phyloP scores from a whole-genome alignment of 2,888 invertebrate species.

The Schrankia costaestrigalis region DNA sequence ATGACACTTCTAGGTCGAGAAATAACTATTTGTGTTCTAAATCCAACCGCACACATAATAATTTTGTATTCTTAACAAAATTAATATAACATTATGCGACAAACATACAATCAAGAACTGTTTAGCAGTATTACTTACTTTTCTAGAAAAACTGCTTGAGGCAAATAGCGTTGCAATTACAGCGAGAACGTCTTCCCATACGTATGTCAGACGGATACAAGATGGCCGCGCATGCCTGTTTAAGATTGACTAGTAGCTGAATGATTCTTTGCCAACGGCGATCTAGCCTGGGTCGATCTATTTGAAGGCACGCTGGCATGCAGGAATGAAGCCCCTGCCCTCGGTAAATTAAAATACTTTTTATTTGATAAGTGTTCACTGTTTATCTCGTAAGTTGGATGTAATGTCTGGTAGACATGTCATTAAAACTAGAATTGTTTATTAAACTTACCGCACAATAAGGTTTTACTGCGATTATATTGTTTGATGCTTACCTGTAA shows the following conservation, averaged over 20 bases:
- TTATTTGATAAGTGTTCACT: slow-evolving; percentile 63
- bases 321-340: slow-evolving; percentile 59
- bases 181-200: slow-evolving; percentile 60
- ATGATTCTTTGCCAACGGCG: slow-evolving; percentile 68
- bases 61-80: no score
- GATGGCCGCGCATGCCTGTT: slow-evolving; percentile 73
- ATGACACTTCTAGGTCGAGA: no score
- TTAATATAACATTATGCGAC: no score
- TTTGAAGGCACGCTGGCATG: slow-evolving; percentile 58
- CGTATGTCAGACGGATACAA: slow-evolving; percentile 60
- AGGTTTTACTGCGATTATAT: slow-evolving; percentile 10
- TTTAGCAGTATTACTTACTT: slow-evolving; percentile 45
- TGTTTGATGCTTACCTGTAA: slow-evolving; percentile 28
- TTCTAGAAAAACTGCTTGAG: slow-evolving; percentile 68
- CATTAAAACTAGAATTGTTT: slow-evolving; percentile 43
- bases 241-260: slow-evolving; percentile 77
- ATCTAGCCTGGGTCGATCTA: slow-evolving; percentile 64
- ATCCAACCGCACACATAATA: no score
- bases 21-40: no score
- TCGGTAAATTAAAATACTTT: slow-evolving; percentile 73
- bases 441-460: slow-evolving; percentile 41
- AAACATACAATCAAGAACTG: slow-evolving; percentile 30
- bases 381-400: slow-evolving; percentile 54
- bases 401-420: slow-evolving; percentile 43
- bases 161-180: slow-evolving; percentile 73